Conservation (phyloP, 2,113 vertebrate species). For the Callocephalon fimbriatum region DNA sequence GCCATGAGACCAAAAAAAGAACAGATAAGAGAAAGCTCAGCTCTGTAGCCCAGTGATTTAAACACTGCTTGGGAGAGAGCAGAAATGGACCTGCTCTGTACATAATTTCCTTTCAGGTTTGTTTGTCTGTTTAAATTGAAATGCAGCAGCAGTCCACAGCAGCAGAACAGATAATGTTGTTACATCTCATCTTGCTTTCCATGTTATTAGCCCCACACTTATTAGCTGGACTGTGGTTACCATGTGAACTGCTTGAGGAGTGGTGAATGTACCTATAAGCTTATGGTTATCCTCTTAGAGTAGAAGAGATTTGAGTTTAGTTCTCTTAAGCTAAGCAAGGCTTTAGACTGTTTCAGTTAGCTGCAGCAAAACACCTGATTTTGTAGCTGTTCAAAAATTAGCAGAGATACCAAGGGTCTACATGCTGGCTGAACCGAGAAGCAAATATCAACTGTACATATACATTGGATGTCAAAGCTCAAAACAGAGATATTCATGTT, state of each 20-base stretch:
- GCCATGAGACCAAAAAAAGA: background rate
- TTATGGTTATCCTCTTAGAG: background rate
- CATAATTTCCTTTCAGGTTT: background rate
- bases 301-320: background rate
- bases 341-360: background rate
- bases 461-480: background rate
- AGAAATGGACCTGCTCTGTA: background rate
- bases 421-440: background rate
- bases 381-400: background rate
- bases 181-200: background rate
- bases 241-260: background rate
- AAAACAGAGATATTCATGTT: background rate
- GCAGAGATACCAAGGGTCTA: background rate
- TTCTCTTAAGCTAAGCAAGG: background rate
- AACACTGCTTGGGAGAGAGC: background rate
- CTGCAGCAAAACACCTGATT: background rate
- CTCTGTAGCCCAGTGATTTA: background rate
- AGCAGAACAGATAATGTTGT: background rate
- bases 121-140: background rate
- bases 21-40: background rate
- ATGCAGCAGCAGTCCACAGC: background rate
- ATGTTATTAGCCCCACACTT: background rate
- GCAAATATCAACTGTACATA: background rate
- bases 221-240: background rate
- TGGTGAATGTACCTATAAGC: background rate